Conservation (phyloP, 2,888 invertebrate species). For the Nephrocerus scutellatus region DNA sequence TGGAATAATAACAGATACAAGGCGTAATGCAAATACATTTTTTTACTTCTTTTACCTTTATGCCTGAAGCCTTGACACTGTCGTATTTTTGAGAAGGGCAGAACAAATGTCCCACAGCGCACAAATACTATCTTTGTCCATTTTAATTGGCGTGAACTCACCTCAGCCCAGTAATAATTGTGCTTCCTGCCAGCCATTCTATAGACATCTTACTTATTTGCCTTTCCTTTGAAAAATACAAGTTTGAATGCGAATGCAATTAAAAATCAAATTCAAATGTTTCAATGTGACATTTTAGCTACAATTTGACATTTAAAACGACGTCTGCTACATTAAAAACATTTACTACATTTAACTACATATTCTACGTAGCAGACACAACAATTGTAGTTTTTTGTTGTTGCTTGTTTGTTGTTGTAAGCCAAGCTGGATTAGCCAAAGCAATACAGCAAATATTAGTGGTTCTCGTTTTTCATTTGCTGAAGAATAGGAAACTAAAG, state of each 20-base stretch:
- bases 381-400: background rate
- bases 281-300: too few relatives aligned
- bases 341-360: too few relatives aligned
- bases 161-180: conserved; percentile 2
- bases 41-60: background rate
- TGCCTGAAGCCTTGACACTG: conserved; percentile 2
- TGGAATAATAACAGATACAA: background rate
- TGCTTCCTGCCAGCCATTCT: conserved; percentile 4
- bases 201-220: background rate
- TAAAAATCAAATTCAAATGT: background rate
- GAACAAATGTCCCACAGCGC: conserved; percentile 1
- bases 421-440: too few relatives aligned
- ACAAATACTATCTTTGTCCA: background rate
- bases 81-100: background rate
- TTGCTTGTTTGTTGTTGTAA: too few relatives aligned
- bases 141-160: background rate
- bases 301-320: conserved; percentile 1
- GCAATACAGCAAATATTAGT: too few relatives aligned
- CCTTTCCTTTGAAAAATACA: background rate
- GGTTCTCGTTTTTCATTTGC: too few relatives aligned
- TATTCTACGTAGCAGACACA: background rate
- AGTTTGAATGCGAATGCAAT: background rate
- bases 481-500: too few relatives aligned
- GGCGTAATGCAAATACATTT: background rate
- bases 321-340: background rate